These are phyloP conservation scores for Proisotoma minuta DNA, from an alignment of 2,888 invertebrate genomes.

Conservation along the genomic window DNA sequence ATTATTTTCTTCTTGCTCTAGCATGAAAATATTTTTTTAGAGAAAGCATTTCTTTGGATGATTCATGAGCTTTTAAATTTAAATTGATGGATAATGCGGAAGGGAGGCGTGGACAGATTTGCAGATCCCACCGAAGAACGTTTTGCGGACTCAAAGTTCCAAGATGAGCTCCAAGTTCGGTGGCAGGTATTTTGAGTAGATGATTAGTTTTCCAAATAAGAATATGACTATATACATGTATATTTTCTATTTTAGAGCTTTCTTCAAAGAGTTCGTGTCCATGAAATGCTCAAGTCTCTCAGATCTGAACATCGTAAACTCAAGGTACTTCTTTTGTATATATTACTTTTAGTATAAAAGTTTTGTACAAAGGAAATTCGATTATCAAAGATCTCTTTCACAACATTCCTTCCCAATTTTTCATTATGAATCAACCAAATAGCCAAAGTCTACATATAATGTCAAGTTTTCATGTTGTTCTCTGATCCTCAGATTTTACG, in stretches of 20 bases:
- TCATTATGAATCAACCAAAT: no score
- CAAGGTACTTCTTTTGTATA: slow-evolving; percentile 16
- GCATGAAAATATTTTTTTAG: not conserved
- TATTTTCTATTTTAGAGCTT: slow-evolving; percentile 7
- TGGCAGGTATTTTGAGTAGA: slow-evolving; percentile 6
- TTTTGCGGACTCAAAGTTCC: not conserved
- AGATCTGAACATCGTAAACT: slow-evolving; percentile 38
- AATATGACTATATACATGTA: no score
- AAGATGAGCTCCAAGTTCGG: slow-evolving; percentile 7
- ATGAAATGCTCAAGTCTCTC: slow-evolving; percentile 43
- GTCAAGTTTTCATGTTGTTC: not conserved
- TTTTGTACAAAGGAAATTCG: not conserved
- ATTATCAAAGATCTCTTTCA: not conserved
- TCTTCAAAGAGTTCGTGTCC: slow-evolving; percentile 31
- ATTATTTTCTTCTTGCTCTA: not conserved
- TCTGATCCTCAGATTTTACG: slow-evolving; percentile 10
- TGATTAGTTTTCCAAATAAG: not conserved
- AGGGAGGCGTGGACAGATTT: no score
- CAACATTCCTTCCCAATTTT: no score
- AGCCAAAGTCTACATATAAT: not conserved
- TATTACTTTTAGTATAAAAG: not conserved
- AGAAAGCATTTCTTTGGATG: not conserved
- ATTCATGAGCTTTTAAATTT: not conserved
- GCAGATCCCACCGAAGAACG: not conserved
- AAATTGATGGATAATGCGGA: no score